phyloP scores from a whole-genome alignment of 2,113 vertebrate species.

The Sitta europaea region DNA sequence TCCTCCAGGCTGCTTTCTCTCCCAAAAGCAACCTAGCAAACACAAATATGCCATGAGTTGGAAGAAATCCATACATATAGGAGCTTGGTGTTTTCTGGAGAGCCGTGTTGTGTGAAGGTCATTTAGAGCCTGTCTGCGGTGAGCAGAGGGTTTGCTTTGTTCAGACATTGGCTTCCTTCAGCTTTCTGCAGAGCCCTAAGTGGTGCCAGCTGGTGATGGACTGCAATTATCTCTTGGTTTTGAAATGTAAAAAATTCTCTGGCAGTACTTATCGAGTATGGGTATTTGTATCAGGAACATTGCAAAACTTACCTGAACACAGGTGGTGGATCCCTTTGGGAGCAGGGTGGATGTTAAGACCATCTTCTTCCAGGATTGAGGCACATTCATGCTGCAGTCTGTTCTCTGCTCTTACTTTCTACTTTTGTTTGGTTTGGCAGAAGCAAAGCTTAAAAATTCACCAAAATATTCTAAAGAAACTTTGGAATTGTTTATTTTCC shows the following conservation, averaged over 20 bases:
- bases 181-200: neutral
- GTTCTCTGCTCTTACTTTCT: neutral
- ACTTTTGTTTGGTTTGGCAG: neutral
- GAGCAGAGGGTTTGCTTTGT: neutral
- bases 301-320: neutral
- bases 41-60: neutral
- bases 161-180: neutral
- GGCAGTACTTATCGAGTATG: neutral
- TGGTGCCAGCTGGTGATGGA: neutral
- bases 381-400: fast-evolving
- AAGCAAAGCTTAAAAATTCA: neutral
- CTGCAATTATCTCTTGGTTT: neutral
- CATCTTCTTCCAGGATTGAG: neutral
- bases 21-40: neutral
- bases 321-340: fast-evolving
- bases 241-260: neutral
- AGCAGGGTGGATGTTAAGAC: neutral
- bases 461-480: neutral
- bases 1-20: neutral
- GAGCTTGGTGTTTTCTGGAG: neutral
- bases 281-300: neutral
- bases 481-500: neutral
- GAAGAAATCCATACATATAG: neutral
- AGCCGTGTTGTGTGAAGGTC: neutral
- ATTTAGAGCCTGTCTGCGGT: neutral